phyloP scores from a whole-genome alignment of 2,113 vertebrate species.

The Labeo catla region DNA sequence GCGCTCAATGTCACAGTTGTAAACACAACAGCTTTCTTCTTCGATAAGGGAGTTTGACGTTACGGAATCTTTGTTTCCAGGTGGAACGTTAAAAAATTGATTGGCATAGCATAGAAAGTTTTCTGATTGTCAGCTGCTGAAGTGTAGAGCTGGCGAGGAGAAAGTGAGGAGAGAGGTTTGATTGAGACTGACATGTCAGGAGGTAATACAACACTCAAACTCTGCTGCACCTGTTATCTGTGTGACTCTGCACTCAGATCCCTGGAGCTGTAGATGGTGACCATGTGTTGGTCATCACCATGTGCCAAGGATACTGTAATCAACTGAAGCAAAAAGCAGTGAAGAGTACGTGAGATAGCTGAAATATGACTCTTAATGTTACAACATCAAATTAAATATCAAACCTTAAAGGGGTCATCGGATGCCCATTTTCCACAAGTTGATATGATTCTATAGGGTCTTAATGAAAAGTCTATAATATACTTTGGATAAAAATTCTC shows the following conservation, averaged over 20 bases:
- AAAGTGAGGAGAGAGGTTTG: slow-evolving; percentile 2
- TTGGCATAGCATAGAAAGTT: background rate
- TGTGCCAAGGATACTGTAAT: slow-evolving; percentile 26
- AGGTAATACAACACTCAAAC: slow-evolving; percentile 19
- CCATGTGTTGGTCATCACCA: slow-evolving; percentile 27
- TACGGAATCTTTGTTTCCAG: too few species aligned
- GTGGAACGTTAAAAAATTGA: background rate
- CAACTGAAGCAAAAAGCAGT: background rate
- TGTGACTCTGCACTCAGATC: slow-evolving; percentile 22
- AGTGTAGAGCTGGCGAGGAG: background rate
- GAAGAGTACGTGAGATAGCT: background rate
- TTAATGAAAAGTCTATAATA: too few species aligned
- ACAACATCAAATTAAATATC: background rate
- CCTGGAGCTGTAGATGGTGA: slow-evolving; percentile 2
- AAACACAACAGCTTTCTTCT: too few species aligned
- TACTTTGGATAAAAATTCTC: too few species aligned
- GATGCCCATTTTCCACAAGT: too few species aligned
- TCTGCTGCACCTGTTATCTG: slow-evolving; percentile 35
- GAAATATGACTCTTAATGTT: background rate
- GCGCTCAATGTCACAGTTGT: too few species aligned
- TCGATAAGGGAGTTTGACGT: too few species aligned
- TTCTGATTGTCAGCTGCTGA: background rate
- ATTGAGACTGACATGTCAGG: slow-evolving; percentile 47
- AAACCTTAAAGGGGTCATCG: background rate
- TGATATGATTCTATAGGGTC: too few species aligned